Base-by-base conservation (phyloP, 2,113 vertebrate species). In the Seriola rivoliana region DNA sequence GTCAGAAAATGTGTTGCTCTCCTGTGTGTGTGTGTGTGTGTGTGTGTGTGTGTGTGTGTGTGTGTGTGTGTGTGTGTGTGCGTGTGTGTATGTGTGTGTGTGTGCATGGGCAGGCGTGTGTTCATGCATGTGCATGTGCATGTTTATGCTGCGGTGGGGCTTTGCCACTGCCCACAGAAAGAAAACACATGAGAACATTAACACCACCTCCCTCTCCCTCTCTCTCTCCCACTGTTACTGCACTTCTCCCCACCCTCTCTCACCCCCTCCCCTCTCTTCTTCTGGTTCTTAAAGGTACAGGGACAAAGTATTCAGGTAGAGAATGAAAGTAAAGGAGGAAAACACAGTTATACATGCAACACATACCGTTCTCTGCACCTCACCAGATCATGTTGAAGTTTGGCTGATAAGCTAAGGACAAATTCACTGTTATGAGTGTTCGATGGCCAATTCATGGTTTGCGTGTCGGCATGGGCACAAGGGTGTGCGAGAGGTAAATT, bases 141-240 rank as follows among this genome's bases (percentile, higher is more conserved):
- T 85, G 68, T 86, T 83, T 62, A 74, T 85, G 68, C 81, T 81
- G 76, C 44, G 75, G 86, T 81, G 75, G 84, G 71, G 80, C 82
- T 82, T 44, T 88, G 85, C 82, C 84, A 88, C 91, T 90, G 91
- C 87, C 85, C 80, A 86, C 87, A 89, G 75, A 88, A 89, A 82
- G 84, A 90, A 84, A 90, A 89, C 78, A 89, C 81, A 91, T 91
- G 88, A 87, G 88, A 93, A 85, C 86, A 84, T 90, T 63, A 89
- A 80, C 57, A 58, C 80, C n/a, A 17, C 76, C 81, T 74, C 75
- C 5, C 44, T 29, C 75, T 21, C 84, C 25, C 7, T 19, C 23
- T 48, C 64, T 48, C 64, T 32, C 44, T 50, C 42, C 75, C 60
- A 78, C 72, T 87, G 57, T 85, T 60, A 5, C 80, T 81, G 84